Conservation (phyloP, 2,113 vertebrate genomes). For the Sminthopsis crassicaudata region DNA sequence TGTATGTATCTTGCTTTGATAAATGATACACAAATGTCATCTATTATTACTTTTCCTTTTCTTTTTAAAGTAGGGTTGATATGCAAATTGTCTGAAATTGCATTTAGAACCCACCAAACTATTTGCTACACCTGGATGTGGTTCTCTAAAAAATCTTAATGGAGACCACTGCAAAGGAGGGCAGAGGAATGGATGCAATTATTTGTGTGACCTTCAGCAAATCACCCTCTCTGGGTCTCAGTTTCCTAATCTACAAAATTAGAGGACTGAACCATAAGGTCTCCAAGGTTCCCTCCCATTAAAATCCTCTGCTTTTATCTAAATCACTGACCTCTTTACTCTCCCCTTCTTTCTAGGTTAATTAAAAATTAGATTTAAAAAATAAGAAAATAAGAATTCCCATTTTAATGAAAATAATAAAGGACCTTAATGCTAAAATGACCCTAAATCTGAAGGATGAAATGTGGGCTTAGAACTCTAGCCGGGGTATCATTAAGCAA, state of each 20-base stretch:
- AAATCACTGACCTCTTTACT: not conserved
- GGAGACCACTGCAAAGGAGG: not conserved
- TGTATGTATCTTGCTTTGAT: not conserved
- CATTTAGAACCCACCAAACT: accelerated
- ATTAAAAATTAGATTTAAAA: not conserved
- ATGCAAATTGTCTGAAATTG: not conserved
- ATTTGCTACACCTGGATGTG: not conserved
- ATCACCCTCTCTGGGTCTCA: not conserved
- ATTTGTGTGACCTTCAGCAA: not conserved
- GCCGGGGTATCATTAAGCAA: not conserved
- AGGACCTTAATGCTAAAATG: not conserved
- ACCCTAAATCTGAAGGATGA: not conserved
- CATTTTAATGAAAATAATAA: not conserved
- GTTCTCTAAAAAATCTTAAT: not conserved
- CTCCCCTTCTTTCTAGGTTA: not conserved
- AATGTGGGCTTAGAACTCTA: not conserved
- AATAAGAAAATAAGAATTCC: not conserved
- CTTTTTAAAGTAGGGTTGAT: not conserved
- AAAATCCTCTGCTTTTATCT: not conserved
- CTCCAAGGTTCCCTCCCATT: not conserved
- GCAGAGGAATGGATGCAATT: not conserved
- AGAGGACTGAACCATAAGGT: not conserved
- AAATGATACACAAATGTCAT: not conserved
- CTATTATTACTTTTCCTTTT: not conserved
- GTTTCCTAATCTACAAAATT: not conserved